A percentile compares a stretch with the other conserved stretches of the same genome.
Evolutionary conservation across 2,113 vertebrate species (phyloP).

Genomic region (Indicator maculatus): DNA sequence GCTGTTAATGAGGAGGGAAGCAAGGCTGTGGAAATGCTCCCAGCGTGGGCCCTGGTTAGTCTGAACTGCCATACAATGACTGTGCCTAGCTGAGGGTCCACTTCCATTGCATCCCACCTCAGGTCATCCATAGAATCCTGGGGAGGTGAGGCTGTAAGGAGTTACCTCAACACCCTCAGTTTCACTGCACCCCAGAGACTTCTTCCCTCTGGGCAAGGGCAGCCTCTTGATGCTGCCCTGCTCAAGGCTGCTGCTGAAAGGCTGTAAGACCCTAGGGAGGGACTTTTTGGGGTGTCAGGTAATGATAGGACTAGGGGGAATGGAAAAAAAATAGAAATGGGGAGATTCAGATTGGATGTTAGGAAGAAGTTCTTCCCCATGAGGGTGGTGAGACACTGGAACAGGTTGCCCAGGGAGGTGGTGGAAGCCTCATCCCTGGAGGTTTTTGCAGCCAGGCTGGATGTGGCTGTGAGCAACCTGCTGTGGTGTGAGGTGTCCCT

Average conservation of each 20-base stretch:
- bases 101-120: neutral
- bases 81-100: neutral
- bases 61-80: neutral
- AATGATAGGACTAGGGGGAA: too few species aligned
- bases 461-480: too few species aligned
- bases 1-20: neutral
- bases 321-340: too few species aligned
- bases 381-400: too few species aligned
- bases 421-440: too few species aligned
- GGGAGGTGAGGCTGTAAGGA: neutral
- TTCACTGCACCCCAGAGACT: neutral
- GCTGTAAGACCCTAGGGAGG: neutral
- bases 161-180: neutral
- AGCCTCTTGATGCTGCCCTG: neutral
- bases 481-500: too few species aligned
- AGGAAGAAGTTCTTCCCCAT: too few species aligned
- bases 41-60: neutral
- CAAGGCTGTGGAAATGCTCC: neutral
- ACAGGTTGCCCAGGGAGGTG: too few species aligned
- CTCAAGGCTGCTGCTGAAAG: neutral
- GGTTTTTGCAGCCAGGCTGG: too few species aligned
- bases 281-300: too few species aligned
- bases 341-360: too few species aligned
- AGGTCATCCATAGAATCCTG: neutral
- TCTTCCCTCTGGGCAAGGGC: neutral